These are phyloP conservation scores for Drosophila pallidifrons DNA, from an alignment of 1,140 invertebrate genomes.

Conservation along the genomic window DNA sequence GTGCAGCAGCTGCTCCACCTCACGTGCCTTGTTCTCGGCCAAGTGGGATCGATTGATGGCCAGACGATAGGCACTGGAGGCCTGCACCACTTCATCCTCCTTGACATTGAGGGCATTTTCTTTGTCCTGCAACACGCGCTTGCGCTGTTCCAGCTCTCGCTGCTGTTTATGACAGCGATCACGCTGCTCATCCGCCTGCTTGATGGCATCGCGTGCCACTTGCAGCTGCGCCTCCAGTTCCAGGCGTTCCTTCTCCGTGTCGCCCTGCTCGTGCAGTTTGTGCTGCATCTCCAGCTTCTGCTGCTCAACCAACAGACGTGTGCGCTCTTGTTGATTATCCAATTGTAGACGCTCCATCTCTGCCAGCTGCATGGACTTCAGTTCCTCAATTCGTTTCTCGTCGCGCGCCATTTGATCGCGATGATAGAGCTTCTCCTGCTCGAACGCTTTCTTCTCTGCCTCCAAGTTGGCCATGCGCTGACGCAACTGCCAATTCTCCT, in stretches of 20 bases:
- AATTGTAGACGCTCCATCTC: slow-evolving; percentile 84
- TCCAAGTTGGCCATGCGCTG: slow-evolving; percentile 82
- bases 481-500: slow-evolving; percentile 85
- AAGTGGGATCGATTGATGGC: slow-evolving; percentile 73
- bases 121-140: slow-evolving; percentile 80
- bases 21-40: slow-evolving; percentile 76
- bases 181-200: slow-evolving; percentile 85
- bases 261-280: slow-evolving; percentile 74
- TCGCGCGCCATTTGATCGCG: slow-evolving; percentile 77
- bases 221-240: slow-evolving; percentile 86
- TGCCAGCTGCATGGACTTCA: slow-evolving; percentile 84
- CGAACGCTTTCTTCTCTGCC: slow-evolving; percentile 80
- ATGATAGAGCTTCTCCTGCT: slow-evolving; percentile 84
- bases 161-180: slow-evolving; percentile 84
- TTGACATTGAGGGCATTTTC: slow-evolving; percentile 81
- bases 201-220: slow-evolving; percentile 85
- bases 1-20: slow-evolving; percentile 76
- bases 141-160: slow-evolving; percentile 84
- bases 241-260: slow-evolving; percentile 76
- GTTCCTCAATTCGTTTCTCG: slow-evolving; percentile 79
- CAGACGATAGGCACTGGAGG: slow-evolving; percentile 61
- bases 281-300: slow-evolving; percentile 84
- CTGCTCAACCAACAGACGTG: slow-evolving; percentile 82
- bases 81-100: slow-evolving; percentile 79
- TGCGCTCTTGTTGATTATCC: slow-evolving; percentile 85